These are phyloP conservation scores for Pachyrhynchus sulphureomaculatus DNA, from an alignment of 1,140 invertebrate species.

Conservation along the genomic window DNA sequence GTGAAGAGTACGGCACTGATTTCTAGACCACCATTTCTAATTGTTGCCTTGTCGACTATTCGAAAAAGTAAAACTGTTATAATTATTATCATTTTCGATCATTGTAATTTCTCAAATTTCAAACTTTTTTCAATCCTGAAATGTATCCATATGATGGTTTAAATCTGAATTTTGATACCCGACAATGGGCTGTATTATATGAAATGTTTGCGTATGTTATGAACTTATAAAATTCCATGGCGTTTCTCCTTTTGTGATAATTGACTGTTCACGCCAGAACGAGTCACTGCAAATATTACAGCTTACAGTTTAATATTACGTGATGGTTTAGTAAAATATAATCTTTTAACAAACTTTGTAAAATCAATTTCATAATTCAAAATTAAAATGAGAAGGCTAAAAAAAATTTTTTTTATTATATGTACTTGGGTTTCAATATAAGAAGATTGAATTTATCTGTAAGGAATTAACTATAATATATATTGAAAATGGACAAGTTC, in stretches of 20 bases:
- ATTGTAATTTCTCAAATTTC: too few species aligned
- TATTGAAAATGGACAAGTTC: too few species aligned
- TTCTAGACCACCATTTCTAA: slow-evolving; percentile 25
- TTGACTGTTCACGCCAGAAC: neutral
- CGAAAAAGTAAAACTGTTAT: neutral
- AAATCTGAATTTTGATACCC: neutral
- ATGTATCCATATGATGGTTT: neutral
- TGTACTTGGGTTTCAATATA: slow-evolving; percentile 2
- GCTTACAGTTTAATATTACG: neutral
- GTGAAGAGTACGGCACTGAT: slow-evolving; percentile 25
- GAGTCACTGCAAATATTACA: neutral
- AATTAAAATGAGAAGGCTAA: neutral
- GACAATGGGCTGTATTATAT: slow-evolving; percentile 1
- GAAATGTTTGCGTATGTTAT: slow-evolving; percentile 1
- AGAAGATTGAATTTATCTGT: neutral
- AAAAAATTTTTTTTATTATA: neutral
- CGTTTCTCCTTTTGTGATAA: neutral
- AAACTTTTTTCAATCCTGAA: too few species aligned
- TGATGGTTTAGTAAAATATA: slow-evolving; percentile 2
- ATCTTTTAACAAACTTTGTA: neutral
- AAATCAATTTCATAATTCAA: neutral
- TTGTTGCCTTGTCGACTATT: neutral
- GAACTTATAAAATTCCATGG: neutral
- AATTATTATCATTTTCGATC: too few species aligned
- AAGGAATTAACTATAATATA: neutral